Evolutionary conservation across 1,140 invertebrate genomes (phyloP), one percentile per base, ranked within the genome.

Genomic region (Stegodyphus dumicola): DNA sequence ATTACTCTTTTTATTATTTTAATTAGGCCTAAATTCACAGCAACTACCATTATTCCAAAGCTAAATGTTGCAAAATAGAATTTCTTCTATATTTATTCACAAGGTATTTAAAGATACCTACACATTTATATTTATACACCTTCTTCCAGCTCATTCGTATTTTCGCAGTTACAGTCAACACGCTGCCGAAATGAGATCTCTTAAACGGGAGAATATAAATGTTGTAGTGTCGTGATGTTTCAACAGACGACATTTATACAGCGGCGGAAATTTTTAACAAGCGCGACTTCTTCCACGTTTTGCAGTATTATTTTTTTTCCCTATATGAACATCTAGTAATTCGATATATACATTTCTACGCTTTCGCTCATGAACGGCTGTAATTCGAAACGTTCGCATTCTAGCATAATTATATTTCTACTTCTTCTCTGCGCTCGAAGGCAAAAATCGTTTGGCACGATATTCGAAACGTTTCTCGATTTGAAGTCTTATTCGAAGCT

Each of bases 351-450:
- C 69, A 53, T 83, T 83, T 83, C 80, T 75, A 75, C 80, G 80
- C 71, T 66, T 33, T 33, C 33, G 33, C 33, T 83, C 71, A 54
- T 83, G 80, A 83, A 11, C 60, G 60, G 71, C 49, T 75, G 80
- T 83, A 83, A 83, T 83, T 83, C 71, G 80, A 83, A 75, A 83
- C 71, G 70, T 83, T 33, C 80, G 80, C 80, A 83, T 83, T 83
- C 67, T 64, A 48, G 69, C 60, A 83, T 83, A 83, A 83, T 83
- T 83, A 83, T 83, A 83, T 83, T 83, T 83, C 80, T 83, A 18
- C 80, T 83, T 75, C 78, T 56, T 73, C 52, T 67, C 49, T 65
- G 65, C 71, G 80, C 80, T 83, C 64, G 56, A 71, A 83, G 80
- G 80, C 80, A 74, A 67, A 75, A 66, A 83, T 83, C 80, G 70